phyloP scores from a whole-genome alignment of 2,113 vertebrate species.

The Lycaon pictus region DNA sequence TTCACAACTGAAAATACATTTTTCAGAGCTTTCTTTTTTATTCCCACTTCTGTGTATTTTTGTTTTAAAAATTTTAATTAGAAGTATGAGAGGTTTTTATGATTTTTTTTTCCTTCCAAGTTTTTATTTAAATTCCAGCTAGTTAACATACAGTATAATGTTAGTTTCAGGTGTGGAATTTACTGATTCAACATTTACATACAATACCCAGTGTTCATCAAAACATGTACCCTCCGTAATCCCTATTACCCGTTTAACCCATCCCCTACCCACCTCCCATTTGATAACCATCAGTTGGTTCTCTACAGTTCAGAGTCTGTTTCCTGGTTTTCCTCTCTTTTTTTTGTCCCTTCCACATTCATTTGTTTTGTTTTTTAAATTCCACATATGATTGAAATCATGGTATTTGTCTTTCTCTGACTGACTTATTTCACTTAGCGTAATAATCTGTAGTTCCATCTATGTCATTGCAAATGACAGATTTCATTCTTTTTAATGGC shows the following conservation, averaged over 20 bases:
- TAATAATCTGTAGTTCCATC: too few species aligned
- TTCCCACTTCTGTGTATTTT: not conserved
- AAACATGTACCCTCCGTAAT: not conserved
- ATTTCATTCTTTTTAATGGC: too few species aligned
- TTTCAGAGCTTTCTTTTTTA: constrained; percentile 37
- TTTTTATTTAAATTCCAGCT: not conserved
- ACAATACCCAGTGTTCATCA: not conserved
- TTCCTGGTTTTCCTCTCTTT: too few species aligned
- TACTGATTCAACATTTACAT: not conserved
- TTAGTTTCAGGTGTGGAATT: not conserved
- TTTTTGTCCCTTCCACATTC: too few species aligned
- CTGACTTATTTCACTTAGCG: too few species aligned
- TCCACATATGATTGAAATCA: too few species aligned
- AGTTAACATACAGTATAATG: not conserved
- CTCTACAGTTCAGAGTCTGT: not conserved
- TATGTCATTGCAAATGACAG: too few species aligned
- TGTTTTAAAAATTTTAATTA: constrained; percentile 9
- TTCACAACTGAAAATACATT: constrained; percentile 10
- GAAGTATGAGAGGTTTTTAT: not conserved
- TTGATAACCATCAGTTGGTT: not conserved
- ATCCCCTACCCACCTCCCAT: not conserved
- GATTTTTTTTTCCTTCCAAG: not conserved
- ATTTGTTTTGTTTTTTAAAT: too few species aligned
- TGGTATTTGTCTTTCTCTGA: too few species aligned
- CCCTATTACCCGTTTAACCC: not conserved